Conservation (phyloP, 2,113 vertebrate genomes). For the Halichoeres trimaculatus region DNA sequence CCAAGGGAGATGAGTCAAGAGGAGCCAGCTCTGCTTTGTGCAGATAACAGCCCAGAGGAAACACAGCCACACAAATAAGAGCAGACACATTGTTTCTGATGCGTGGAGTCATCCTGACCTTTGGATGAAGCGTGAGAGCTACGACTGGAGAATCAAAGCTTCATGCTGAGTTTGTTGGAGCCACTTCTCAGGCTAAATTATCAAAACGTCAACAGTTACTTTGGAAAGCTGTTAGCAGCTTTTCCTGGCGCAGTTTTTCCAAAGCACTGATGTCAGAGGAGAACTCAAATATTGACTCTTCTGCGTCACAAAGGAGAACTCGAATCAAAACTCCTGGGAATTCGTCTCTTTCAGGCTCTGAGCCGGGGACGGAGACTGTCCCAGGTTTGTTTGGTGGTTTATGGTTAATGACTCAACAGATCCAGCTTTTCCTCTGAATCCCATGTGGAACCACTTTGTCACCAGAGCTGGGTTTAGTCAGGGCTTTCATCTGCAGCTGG, state of each 20-base stretch:
- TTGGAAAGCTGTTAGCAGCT: not conserved
- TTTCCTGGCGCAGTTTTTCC: slow-evolving; percentile 3
- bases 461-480: slow-evolving; percentile 23
- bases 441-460: slow-evolving; percentile 62
- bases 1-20: too few species aligned
- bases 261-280: not conserved
- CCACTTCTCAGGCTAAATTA: not conserved
- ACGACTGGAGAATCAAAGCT: not conserved
- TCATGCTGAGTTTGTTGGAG: not conserved
- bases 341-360: slow-evolving; percentile 71
- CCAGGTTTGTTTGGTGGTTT: slow-evolving; percentile 63
- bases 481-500: slow-evolving; percentile 44
- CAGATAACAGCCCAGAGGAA: not conserved
- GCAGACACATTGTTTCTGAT: not conserved
- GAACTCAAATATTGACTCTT: not conserved
- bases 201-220: not conserved
- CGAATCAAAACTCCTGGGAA: slow-evolving; percentile 70
- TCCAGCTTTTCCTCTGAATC: slow-evolving; percentile 37
- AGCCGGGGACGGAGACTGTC: slow-evolving; percentile 56
- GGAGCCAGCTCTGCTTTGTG: not conserved
- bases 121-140: slow-evolving; percentile 3
- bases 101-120: slow-evolving; percentile 26
- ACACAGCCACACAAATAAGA: too few species aligned
- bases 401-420: slow-evolving; percentile 78
- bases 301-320: slow-evolving; percentile 26